Conservation (phyloP, 2,888 invertebrate species). For the Siphlonurus alternatus region DNA sequence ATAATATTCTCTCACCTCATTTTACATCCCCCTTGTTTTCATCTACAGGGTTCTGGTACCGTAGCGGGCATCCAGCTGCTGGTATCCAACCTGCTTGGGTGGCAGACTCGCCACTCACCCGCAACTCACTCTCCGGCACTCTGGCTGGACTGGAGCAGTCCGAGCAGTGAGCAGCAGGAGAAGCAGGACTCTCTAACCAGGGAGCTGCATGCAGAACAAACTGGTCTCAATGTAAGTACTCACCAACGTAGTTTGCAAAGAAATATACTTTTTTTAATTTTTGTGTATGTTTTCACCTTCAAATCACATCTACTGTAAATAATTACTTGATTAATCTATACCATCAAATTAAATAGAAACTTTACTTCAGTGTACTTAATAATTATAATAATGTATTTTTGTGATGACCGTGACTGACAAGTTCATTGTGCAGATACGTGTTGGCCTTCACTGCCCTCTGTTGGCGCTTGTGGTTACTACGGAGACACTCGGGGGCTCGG, state of each 20-base stretch:
- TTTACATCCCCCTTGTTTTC: no score
- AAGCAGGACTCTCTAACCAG: neutral
- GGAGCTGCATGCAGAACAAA: neutral
- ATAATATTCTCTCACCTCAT: no score
- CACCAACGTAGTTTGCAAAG: no score
- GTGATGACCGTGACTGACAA: neutral
- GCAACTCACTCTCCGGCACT: neutral
- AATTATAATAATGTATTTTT: no score
- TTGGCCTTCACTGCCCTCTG: constrained; percentile 15
- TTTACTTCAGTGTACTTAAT: neutral
- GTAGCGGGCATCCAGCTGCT: no score
- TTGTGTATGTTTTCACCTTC: no score
- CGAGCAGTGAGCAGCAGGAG: neutral
- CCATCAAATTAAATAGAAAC: no score
- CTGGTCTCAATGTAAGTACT: neutral
- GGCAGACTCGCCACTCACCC: neutral
- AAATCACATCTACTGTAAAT: neutral
- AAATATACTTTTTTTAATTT: no score
- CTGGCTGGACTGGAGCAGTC: neutral
- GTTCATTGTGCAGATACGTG: constrained; percentile 13
- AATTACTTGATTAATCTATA: no score
- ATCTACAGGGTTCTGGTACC: no score
- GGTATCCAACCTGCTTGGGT: no score
- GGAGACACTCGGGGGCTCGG: constrained; percentile 14
- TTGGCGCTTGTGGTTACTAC: constrained; percentile 14